Evolutionary conservation across 2,797 vertebrate genomes (phyloP), one percentile per base, ranked within the genome.

Genomic region (Propithecus deckenii): DNA sequence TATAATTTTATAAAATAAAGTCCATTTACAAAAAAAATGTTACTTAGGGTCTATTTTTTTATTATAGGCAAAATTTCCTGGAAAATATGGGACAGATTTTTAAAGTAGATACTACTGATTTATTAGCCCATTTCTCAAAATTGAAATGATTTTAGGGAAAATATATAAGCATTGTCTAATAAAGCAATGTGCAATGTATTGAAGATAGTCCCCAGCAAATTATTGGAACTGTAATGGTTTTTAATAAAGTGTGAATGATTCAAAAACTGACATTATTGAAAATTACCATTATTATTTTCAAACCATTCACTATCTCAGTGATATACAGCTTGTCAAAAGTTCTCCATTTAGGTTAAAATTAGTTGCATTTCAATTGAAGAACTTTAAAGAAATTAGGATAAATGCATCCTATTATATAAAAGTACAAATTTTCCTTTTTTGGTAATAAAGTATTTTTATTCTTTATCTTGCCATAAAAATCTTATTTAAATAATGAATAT

Each of bases 221-320:
- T 52, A 72, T 87, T 52, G 7, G 22, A 88, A 81, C 9, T n/a
- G 72, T 46, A 43, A 79, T 30, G 15, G 41, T 65, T 97, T 91
- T 96, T 74, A 95, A 59, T 86, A 87, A 95, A 90, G 48, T 96
- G 5, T 88, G 81, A 94, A 86, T 83, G 76, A 78, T 83, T 96
- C 65, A 86, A 91, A 92, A 90, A 81, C 76, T 94, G 89, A 94
- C 72, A 86, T 92, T 93, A 87, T 55, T 28, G 7, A 93, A 97
- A 96, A 95, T 97, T 94, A 28, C 67, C 89, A 94, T 89, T 79
- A 90, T 92, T 95, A 95, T 96, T 95, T 94, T 95, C 78, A 78
- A 4, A 95, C 55, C 57, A 91, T 93, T 95, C 75, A 90, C 61
- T 89, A 86, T 22, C 25, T 83, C 80, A 71, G 0, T 95, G 76